A percentile compares a stretch with the other conserved stretches of the same genome.
phyloP scores from a whole-genome alignment of 1,140 invertebrate genomes.

The Zophobas morio region DNA sequence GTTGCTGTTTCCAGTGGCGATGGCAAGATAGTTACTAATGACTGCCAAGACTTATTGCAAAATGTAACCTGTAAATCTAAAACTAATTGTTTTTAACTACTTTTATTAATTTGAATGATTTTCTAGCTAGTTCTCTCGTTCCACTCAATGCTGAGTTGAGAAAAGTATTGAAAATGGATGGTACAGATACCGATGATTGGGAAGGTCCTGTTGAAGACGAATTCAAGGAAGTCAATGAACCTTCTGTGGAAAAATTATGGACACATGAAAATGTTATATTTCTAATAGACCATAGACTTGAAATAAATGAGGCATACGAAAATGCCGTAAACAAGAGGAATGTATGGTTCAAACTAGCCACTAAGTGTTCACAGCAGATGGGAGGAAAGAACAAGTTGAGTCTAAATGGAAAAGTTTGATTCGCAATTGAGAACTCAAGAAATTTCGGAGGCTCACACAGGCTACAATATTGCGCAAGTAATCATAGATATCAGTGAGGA shows the following conservation, averaged over 20 bases:
- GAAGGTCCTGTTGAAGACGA: no score
- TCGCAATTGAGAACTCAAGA: constrained; percentile 32
- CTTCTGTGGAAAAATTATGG: constrained; percentile 39
- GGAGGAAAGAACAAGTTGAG: not conserved
- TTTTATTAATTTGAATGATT: no score
- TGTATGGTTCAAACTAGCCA: not conserved
- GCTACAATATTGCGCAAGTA: constrained; percentile 19
- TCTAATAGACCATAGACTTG: not conserved
- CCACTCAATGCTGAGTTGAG: no score
- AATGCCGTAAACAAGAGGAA: not conserved
- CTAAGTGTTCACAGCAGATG: not conserved
- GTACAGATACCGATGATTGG: no score
- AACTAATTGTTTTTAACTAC: no score
- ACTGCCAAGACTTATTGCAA: no score
- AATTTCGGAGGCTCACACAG: constrained; percentile 26
- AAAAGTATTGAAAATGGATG: no score
- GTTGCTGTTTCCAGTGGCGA: no score
- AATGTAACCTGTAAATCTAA: no score
- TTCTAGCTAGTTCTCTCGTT: no score
- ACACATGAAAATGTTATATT: constrained; percentile 7
- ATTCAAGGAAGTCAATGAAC: no score
- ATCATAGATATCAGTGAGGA: constrained; percentile 2
- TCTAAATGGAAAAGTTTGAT: not conserved
- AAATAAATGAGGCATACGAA: not conserved
- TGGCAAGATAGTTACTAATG: no score